Evolutionary conservation across 92 coral and sea anemone species (phyloP).

Genomic region (Palythoa grandiflora): DNA sequence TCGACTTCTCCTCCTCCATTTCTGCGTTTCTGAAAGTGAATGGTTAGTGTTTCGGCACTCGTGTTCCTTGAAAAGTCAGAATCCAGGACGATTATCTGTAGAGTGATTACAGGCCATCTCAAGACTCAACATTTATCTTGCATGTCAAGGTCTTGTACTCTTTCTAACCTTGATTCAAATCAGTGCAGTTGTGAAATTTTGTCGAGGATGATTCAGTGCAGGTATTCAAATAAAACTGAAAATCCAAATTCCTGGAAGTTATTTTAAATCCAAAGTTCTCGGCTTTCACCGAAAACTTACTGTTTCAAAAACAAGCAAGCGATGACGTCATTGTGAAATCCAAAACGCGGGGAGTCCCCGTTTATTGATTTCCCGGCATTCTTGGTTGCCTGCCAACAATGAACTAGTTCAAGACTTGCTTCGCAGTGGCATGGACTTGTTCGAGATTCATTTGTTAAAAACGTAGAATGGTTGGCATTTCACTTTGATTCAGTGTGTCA

Average conservation of each 20-base stretch:
- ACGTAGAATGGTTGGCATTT: neutral
- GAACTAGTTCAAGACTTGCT: no score
- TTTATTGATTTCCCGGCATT: neutral
- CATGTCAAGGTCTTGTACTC: neutral
- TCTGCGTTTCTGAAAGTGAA: conserved; percentile 29
- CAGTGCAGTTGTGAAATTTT: neutral
- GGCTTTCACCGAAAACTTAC: no score
- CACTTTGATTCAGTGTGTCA: neutral
- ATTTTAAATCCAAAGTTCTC: no score
- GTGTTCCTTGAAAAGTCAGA: conserved; percentile 5
- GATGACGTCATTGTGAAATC: conserved; percentile 15
- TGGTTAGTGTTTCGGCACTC: neutral
- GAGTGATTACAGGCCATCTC: neutral
- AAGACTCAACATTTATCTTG: neutral
- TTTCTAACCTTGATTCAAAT: neutral
- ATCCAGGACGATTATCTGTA: neutral
- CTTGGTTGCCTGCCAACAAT: neutral
- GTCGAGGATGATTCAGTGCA: neutral
- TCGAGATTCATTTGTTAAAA: neutral
- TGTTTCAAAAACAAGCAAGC: no score
- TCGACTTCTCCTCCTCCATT: conserved; percentile 44
- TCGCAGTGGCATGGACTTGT: neutral
- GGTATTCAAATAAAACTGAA: no score
- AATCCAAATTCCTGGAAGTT: no score
- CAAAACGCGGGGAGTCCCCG: conserved; percentile 44